A percentile compares a stretch with the other conserved stretches of the same genome.
These are phyloP conservation scores for Nasonia giraulti DNA, from an alignment of 1,140 invertebrate species.

Conservation along the genomic window DNA sequence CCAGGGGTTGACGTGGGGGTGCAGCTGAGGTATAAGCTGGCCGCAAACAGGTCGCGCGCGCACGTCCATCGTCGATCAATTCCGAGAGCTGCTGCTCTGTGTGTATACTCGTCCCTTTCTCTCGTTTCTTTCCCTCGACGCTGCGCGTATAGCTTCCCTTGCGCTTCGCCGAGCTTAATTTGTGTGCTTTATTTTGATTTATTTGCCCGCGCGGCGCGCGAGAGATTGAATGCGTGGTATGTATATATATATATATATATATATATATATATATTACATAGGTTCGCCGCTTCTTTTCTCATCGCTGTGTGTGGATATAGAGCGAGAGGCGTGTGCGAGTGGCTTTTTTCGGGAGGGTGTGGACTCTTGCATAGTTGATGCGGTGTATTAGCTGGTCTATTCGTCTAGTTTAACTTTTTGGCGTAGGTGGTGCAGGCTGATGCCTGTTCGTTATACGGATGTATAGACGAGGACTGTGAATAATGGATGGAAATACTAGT, in stretches of 20 bases:
- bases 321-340: too few relatives aligned
- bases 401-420: too few relatives aligned
- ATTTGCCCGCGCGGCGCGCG: not conserved
- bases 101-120: not conserved
- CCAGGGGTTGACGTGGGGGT: not conserved
- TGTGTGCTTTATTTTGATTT: conserved; percentile 14
- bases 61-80: not conserved
- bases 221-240: not conserved
- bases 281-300: not conserved
- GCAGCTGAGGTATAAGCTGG: too few relatives aligned
- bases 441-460: too few relatives aligned
- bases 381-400: too few relatives aligned
- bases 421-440: too few relatives aligned
- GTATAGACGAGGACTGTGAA: too few relatives aligned
- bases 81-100: not conserved
- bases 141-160: not conserved
- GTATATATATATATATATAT: too few relatives aligned
- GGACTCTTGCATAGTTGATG: too few relatives aligned
- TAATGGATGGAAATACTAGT: too few relatives aligned
- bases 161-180: conserved; percentile 10
- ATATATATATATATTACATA: not conserved
- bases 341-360: too few relatives aligned
- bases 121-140: not conserved
- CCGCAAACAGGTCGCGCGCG: not conserved
- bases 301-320: too few relatives aligned